A percentile compares a stretch with the other conserved stretches of the same genome.
Conservation (phyloP, 2,888 invertebrate species). For the Eustalomyia histrio region DNA sequence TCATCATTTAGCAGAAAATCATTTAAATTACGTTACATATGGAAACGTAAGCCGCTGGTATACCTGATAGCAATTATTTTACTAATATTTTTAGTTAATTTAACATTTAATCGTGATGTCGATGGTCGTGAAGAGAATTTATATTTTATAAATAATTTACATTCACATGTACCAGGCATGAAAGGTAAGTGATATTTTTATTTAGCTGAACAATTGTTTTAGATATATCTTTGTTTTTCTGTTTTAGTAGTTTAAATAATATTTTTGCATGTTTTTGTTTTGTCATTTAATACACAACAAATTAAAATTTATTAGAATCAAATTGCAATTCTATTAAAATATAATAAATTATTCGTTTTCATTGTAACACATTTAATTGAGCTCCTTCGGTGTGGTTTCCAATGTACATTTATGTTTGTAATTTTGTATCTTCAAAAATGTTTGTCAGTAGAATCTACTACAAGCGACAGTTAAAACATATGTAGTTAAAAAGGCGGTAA, state of each 20-base stretch:
- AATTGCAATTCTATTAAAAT: too few relatives aligned
- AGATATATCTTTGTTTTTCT: too few relatives aligned
- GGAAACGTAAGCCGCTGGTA: slow-evolving; percentile 70
- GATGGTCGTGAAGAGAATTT: slow-evolving; percentile 68
- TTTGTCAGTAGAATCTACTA: too few relatives aligned
- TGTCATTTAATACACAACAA: neutral
- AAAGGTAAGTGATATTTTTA: slow-evolving; percentile 72
- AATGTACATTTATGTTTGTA: too few relatives aligned
- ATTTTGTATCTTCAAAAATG: too few relatives aligned
- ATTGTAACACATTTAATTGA: too few relatives aligned
- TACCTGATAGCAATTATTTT: slow-evolving; percentile 67
- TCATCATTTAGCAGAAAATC: slow-evolving; percentile 45
- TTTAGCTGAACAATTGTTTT: neutral
- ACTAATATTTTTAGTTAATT: slow-evolving; percentile 71
- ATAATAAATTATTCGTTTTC: too few relatives aligned
- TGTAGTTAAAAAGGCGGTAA: too few relatives aligned
- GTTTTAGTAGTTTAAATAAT: neutral
- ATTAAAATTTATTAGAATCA: neutral
- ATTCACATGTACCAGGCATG: slow-evolving; percentile 77
- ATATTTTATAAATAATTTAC: slow-evolving; percentile 53
- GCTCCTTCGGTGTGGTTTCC: too few relatives aligned
- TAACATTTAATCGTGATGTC: slow-evolving; percentile 69
- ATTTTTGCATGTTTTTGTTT: slow-evolving; percentile 3
- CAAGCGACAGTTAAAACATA: too few relatives aligned
- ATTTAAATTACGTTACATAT: slow-evolving; percentile 52